phyloP scores from a whole-genome alignment of 1,140 invertebrate genomes.

The Leptinotarsa lineolata region DNA sequence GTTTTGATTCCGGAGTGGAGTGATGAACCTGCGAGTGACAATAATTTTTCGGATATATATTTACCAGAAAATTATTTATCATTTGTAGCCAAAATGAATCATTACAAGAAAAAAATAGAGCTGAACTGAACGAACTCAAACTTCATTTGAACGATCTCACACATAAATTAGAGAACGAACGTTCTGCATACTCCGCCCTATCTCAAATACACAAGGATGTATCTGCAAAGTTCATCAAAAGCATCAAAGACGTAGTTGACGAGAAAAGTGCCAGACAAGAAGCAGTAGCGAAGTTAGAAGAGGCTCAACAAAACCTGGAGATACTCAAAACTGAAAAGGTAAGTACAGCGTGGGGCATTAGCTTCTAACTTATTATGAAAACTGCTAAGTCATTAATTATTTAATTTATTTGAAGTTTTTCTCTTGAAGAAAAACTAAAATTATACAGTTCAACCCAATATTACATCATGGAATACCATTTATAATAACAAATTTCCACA shows the following conservation, averaged over 20 bases:
- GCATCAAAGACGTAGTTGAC: conserved; percentile 34
- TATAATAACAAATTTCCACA: no score
- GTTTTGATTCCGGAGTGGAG: no score
- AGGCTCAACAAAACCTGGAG: conserved; percentile 22
- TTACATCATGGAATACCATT: no score
- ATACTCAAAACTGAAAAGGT: conserved; percentile 32
- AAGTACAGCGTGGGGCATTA: background rate
- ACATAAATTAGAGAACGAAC: conserved; percentile 33
- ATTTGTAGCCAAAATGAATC: background rate
- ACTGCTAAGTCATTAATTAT: background rate
- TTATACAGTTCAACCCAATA: no score
- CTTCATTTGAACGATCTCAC: conserved; percentile 26
- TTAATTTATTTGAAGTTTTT: background rate
- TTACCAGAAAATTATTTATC: background rate
- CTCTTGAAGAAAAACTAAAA: no score
- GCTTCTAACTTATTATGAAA: background rate
- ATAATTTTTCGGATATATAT: no score
- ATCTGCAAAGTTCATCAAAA: conserved; percentile 34
- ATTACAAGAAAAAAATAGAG: conserved; percentile 7
- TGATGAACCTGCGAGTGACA: no score
- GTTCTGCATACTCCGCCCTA: conserved; percentile 35
- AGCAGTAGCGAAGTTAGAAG: conserved; percentile 24
- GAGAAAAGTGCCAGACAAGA: conserved; percentile 34
- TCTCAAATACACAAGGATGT: conserved; percentile 40
- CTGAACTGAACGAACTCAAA: background rate